Evolutionary conservation across 2,113 vertebrate species (phyloP), one percentile per base, ranked within the genome.

Genomic region (Pterophyllum scalare): DNA sequence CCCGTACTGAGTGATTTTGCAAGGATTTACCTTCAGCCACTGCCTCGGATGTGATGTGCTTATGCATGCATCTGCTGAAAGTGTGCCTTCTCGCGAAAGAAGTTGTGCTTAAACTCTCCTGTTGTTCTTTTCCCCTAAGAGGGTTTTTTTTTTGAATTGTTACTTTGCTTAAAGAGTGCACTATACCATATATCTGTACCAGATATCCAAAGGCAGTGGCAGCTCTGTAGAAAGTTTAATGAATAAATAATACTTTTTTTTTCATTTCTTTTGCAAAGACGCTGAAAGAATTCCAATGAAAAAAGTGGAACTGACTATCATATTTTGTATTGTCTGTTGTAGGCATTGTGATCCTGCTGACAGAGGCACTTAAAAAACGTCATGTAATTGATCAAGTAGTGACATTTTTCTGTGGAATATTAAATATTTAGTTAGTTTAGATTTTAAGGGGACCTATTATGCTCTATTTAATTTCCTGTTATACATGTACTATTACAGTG

Each of bases 161-260:
- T 85, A 65, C 77, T 87, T 85, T 80, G 20, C 40, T 86, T 80
- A 64, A 85, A 85, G 58, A 81, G 79, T 75, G 59, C 79, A 74
- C 56, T 82, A 59, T 87, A 83, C 38, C 78, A 78, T 46, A 72
- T 64, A 65, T 83, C 43, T 59, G 52, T 33, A 9, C 35, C 35
- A 86, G 22, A 76, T 88, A 86, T 72, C 83, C 79, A 74, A 85
- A 87, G 79, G 84, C 86, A 77, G 24, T 33, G 6, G 52, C 46
- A 46, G 38, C 56, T 54, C 61, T 64, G 9, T 49, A 65, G 35
- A 62, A 87, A 77, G 40, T 82, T 88, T 78, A 80, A 83, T 89
- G 64, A 87, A 87, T 90, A 84, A 76, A 84, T 86, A 24, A 81
- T 82, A 59, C 3, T 5, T 33, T 52, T 80, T 83, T 80, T 59